Evolutionary conservation across 2,113 vertebrate species (phyloP).

Genomic region (Ailurus styani): DNA sequence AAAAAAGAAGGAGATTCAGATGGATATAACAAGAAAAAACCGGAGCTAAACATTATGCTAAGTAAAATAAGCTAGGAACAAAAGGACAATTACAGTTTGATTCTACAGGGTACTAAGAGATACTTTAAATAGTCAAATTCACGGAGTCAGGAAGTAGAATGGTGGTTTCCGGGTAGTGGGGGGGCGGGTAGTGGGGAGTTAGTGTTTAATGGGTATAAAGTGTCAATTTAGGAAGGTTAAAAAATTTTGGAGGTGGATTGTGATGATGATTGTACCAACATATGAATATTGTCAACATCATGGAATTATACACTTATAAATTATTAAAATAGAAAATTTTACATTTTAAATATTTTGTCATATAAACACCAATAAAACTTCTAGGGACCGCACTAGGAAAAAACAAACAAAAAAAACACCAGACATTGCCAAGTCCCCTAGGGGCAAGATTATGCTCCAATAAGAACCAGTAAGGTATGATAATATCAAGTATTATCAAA

Average conservation of each 20-base stretch:
- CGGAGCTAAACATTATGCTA: background rate
- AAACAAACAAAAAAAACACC: background rate
- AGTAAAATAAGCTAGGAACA: background rate
- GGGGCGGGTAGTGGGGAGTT: accelerated
- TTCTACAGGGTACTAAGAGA: background rate
- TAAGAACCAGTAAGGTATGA: background rate
- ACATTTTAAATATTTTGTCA: background rate
- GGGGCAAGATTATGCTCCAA: accelerated
- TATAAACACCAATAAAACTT: background rate
- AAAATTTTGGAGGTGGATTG: background rate
- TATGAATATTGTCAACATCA: background rate
- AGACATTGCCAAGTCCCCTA: background rate
- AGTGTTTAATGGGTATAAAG: background rate
- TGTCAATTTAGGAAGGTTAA: background rate
- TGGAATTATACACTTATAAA: background rate
- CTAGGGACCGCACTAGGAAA: background rate
- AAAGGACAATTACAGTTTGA: background rate
- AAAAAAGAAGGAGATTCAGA: background rate
- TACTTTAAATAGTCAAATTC: background rate
- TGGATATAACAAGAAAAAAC: background rate
- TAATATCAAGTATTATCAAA: background rate
- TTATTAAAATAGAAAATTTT: background rate
- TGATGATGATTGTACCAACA: background rate
- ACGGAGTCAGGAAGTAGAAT: background rate
- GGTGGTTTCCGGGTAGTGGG: background rate